phyloP scores from a whole-genome alignment of 2,888 invertebrate species.

The Drosophila testacea region DNA sequence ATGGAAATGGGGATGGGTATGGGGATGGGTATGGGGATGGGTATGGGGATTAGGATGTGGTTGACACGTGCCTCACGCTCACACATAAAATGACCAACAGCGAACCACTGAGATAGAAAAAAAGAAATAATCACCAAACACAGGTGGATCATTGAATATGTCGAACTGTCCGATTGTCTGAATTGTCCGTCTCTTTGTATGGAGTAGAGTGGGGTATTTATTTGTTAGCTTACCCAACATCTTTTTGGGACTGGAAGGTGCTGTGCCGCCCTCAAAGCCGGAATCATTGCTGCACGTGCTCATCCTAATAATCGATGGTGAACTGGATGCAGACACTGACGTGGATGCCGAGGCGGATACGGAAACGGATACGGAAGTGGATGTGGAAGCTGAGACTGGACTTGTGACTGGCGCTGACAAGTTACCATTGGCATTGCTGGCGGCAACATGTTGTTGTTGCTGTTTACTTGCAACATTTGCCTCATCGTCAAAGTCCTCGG shows the following conservation, averaged over 20 bases:
- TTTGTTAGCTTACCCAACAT: slow-evolving; percentile 85
- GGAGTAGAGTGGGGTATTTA: neutral
- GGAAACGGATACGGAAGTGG: slow-evolving; percentile 18
- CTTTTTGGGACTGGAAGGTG: slow-evolving; percentile 88
- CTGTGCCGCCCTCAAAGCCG: slow-evolving; percentile 91
- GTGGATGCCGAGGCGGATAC: slow-evolving; percentile 34
- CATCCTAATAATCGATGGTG: slow-evolving; percentile 86
- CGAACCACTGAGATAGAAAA: slow-evolving; percentile 1
- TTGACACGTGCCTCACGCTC: slow-evolving; percentile 1
- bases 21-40: neutral
- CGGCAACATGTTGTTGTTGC: slow-evolving; percentile 62
- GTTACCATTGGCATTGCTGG: slow-evolving; percentile 47
- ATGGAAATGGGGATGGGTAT: neutral
- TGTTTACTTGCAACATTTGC: slow-evolving; percentile 42
- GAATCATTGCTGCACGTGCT: slow-evolving; percentile 93
- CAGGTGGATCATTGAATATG: slow-evolving; percentile 11
- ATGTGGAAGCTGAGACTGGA: slow-evolving; percentile 4
- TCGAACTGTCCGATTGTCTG: neutral
- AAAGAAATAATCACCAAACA: neutral
- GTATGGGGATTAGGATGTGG: neutral
- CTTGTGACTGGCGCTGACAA: slow-evolving; percentile 3
- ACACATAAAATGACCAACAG: slow-evolving; percentile 10
- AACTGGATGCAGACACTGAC: slow-evolving; percentile 50
- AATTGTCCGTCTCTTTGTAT: slow-evolving; percentile 10
- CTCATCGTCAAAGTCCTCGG: slow-evolving; percentile 81